Evolutionary conservation across 2,797 vertebrate species (phyloP), one percentile per base, ranked within the genome.

Genomic region (Antrozous pallidus): DNA sequence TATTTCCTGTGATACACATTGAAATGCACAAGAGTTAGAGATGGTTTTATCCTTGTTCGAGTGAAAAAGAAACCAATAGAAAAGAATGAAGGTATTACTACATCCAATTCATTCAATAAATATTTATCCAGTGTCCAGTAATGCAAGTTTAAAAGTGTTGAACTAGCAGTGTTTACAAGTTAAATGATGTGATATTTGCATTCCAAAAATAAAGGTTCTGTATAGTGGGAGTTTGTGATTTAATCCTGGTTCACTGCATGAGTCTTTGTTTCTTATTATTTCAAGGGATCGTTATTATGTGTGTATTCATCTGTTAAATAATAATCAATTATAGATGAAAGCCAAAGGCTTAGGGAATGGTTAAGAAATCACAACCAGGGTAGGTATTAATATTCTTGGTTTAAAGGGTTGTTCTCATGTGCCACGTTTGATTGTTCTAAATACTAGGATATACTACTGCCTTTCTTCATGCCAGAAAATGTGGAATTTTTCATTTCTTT

Each of bases 401-500:
- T 81, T 93, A 91, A 93, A 80, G n/a, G 31, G 88, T n/a, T 77
- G 47, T 88, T 95, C 24, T 73, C 54, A 12, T 22, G 51, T 54
- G 11, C 63, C 28, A 80, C 74, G 17, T 92, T 96, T 93, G 20
- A 82, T 79, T 85, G 22, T 69, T 91, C 33, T 71, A 45, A 88
- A 36, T 77, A 90, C n/a, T 67, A 91, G 40, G 47, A 88, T 54
- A n/a, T 90, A 78, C 45, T 90, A 38, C 56, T 94, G 81, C 40
- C 54, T 95, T 93, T 92, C 12, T 75, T 92, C 16, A 20, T 56
- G 42, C 84, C 51, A 49, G 45, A 87, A 85, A 95, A 95, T 49
- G 36, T 75, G 47, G n/a, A 94, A 82, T 90, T 94, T 54, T 93
- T 96, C 22, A 70, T 95, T 95, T 87, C 24, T 85, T 94, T 95